Evolutionary conservation across 2,888 invertebrate genomes (phyloP).

Genomic region (Tipula vernalis): DNA sequence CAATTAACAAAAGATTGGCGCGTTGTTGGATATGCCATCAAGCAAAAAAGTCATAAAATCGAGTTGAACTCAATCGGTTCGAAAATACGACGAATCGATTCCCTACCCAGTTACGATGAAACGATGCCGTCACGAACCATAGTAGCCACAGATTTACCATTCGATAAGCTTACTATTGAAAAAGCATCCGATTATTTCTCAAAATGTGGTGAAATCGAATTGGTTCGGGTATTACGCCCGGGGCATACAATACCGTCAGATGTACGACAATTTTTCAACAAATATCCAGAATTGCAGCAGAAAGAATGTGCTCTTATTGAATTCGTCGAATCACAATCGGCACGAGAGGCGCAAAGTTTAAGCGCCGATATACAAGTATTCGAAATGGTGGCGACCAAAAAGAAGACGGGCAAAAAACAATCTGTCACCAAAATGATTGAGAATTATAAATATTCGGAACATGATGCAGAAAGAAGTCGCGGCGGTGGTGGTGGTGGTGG

Average conservation of each 20-base stretch:
- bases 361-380: conserved; percentile 53
- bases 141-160: conserved; percentile 73
- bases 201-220: conserved; percentile 77
- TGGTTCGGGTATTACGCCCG: conserved; percentile 76
- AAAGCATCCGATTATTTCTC: conserved; percentile 84
- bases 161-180: conserved; percentile 76
- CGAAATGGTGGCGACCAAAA: conserved; percentile 67
- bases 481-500: conserved; percentile 28
- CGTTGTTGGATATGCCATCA: conserved; percentile 76
- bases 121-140: conserved; percentile 86
- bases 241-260: conserved; percentile 86
- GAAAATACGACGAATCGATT: conserved; percentile 72
- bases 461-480: conserved; percentile 31
- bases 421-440: conserved; percentile 46
- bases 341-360: conserved; percentile 64
- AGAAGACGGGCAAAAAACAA: conserved; percentile 54
- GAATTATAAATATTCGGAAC: conserved; percentile 44
- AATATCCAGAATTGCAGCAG: conserved; percentile 76
- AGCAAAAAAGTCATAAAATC: conserved; percentile 60
- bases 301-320: conserved; percentile 84
- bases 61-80: conserved; percentile 86
- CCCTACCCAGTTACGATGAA: conserved; percentile 82
- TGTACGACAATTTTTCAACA: conserved; percentile 79
- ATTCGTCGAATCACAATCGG: conserved; percentile 77
- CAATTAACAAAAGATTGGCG: conserved; percentile 90